Conservation (phyloP, 2,888 invertebrate genomes). For the Malthinus flaveolus region DNA sequence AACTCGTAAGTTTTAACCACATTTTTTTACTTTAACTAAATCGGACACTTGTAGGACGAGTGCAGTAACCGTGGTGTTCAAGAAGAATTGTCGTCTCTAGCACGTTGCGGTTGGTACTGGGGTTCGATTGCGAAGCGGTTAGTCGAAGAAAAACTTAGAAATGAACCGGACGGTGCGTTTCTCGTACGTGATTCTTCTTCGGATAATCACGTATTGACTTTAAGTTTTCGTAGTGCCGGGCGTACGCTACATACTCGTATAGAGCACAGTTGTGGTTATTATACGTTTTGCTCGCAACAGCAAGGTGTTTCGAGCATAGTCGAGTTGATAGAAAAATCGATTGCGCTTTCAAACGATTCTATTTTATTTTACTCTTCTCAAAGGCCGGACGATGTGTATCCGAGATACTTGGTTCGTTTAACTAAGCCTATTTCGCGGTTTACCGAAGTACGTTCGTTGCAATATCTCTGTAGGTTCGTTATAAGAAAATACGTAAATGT, state of each 20-base stretch:
- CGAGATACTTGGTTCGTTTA: conserved; percentile 73
- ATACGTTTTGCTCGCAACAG: conserved; percentile 51
- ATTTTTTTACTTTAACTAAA: not conserved
- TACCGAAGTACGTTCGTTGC: conserved; percentile 69
- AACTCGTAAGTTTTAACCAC: not conserved
- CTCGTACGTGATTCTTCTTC: conserved; percentile 79
- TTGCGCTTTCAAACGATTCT: conserved; percentile 69
- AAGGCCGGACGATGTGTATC: conserved; percentile 63
- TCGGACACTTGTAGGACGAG: not conserved
- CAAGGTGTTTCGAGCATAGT: conserved; percentile 64
- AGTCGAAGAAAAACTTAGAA: conserved; percentile 69
- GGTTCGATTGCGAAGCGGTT: conserved; percentile 73
- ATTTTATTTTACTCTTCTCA: conserved; percentile 75
- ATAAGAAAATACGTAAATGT: conserved; percentile 69
- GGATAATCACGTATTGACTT: conserved; percentile 68
- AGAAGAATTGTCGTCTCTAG: conserved; percentile 46
- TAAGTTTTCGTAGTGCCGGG: conserved; percentile 65
- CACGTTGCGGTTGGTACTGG: conserved; percentile 78
- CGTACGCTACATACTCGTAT: conserved; percentile 73
- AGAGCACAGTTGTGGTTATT: conserved; percentile 68
- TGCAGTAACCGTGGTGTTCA: conserved; percentile 31
- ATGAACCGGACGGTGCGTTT: conserved; percentile 76
- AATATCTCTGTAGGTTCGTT: conserved; percentile 74
- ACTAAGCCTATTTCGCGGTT: conserved; percentile 76
- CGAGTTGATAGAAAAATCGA: conserved; percentile 74